These are phyloP conservation scores for Drosophila ironensis DNA, from an alignment of 1,140 invertebrate species.

Conservation along the genomic window DNA sequence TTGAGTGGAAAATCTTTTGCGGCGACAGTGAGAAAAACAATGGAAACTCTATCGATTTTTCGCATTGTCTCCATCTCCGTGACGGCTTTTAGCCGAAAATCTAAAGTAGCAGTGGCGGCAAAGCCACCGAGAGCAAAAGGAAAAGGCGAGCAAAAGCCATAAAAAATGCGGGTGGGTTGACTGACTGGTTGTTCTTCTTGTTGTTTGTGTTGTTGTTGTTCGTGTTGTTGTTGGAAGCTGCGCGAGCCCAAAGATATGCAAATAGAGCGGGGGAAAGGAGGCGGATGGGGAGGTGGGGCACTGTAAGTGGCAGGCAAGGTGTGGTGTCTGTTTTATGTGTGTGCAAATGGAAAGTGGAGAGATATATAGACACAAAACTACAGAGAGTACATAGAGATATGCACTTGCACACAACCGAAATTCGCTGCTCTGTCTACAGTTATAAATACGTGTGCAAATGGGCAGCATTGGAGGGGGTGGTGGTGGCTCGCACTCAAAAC, in stretches of 20 bases:
- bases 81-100: conserved; percentile 62
- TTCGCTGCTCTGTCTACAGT: conserved; percentile 45
- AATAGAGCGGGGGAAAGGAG: conserved; percentile 47
- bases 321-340: conserved; percentile 38
- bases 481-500: neutral
- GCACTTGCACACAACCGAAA: conserved; percentile 55
- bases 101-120: conserved; percentile 60
- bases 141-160: conserved; percentile 5
- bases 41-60: conserved; percentile 76
- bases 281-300: conserved; percentile 9
- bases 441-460: conserved; percentile 49
- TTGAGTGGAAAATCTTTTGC: conserved; percentile 48
- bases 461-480: neutral
- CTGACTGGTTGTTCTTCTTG: conserved; percentile 22
- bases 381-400: conserved; percentile 51
- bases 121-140: conserved; percentile 34
- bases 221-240: conserved; percentile 23
- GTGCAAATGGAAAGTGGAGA: conserved; percentile 71
- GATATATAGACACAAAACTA: conserved; percentile 58
- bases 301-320: conserved; percentile 42
- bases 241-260: conserved; percentile 69
- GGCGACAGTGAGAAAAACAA: conserved; percentile 52
- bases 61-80: conserved; percentile 58
- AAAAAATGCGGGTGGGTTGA: conserved; percentile 54
- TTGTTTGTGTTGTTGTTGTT: neutral